Percentiles rank a stretch among this genome's conserved stretches.
These are phyloP conservation scores for Lydus trimaculatus DNA, from an alignment of 2,888 invertebrate species.

Conservation along the genomic window DNA sequence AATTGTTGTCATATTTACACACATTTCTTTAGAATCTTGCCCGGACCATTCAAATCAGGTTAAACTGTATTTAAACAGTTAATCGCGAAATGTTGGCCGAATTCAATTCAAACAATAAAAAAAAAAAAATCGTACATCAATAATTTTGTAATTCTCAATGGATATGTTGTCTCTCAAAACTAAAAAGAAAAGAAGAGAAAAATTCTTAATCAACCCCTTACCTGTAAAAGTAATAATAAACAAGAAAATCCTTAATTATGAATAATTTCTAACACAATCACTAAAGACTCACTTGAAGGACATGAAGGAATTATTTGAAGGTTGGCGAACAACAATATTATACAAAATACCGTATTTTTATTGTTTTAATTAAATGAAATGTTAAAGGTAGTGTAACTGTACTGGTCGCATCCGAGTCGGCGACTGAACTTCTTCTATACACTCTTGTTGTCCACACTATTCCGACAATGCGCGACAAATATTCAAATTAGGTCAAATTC, in stretches of 20 bases:
- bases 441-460: not conserved
- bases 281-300: not conserved
- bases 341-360: too few species aligned
- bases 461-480: constrained; percentile 33
- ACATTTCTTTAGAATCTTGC: not conserved
- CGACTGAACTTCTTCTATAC: constrained; percentile 29
- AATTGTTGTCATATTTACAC: constrained; percentile 4
- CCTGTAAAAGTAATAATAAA: not conserved
- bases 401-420: constrained; percentile 27
- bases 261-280: not conserved
- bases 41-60: constrained; percentile 29
- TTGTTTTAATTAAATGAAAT: not conserved
- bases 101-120: too few species aligned
- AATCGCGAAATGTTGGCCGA: constrained; percentile 18
- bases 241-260: not conserved
- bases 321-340: too few species aligned
- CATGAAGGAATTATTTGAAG: not conserved
- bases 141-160: not conserved
- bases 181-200: too few species aligned
- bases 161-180: too few species aligned
- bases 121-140: not conserved
- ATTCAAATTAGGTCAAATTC: constrained; percentile 45
- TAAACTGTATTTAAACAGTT: constrained; percentile 39
- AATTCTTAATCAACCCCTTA: not conserved
- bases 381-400: not conserved